Evolutionary conservation across 1,140 invertebrate species (phyloP), one percentile per base, ranked within the genome.

Genomic region (Kradibia gibbosae): DNA sequence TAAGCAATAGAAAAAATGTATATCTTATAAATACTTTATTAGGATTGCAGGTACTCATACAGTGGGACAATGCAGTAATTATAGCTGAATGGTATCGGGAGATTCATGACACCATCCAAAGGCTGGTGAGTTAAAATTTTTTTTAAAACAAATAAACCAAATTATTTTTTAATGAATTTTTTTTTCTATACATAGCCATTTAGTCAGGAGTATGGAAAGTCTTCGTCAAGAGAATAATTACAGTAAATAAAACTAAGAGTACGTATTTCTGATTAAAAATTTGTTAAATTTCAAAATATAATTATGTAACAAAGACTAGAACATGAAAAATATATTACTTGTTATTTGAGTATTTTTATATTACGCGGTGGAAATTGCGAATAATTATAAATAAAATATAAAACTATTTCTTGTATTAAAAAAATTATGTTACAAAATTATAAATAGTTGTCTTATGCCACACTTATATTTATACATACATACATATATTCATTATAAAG

Each of bases 1-100:
- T 92, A 81, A 93, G 93, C 17, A 93, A 92, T 84, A 88, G 93
- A 67, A 93, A 93, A 88, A 93, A 93, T 87, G 93, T 94, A 62
- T 94, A 93, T 84, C 90, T 93, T 83, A 89, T 93, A 70, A 92
- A 88, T 83, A 92, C 92, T 57, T 86, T 92, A 45, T 85, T 92
- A 25, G 92, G 92, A 71, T 86, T 92, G 22, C 92, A 93, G 87
- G 90, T 94, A 42, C 88, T 94, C 5, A 89, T 94, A 78, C 93
- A 94, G 83, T 92, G 90, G 82, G 93, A 94, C 71, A 91, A 91
- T 85, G 86, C 87, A 25, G 82, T 89, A 67, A 87, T 87, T 42
- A 90, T 91, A 70, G 85, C 87, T 20, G 90, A 93, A 82, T 94
- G 93, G 93, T 92, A 91, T 82, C 88, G 91, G 50, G 89, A 90